Percentiles rank a stretch among this genome's conserved stretches.
Conservation (phyloP, 2,888 invertebrate species). For the Elysia crispata region DNA sequence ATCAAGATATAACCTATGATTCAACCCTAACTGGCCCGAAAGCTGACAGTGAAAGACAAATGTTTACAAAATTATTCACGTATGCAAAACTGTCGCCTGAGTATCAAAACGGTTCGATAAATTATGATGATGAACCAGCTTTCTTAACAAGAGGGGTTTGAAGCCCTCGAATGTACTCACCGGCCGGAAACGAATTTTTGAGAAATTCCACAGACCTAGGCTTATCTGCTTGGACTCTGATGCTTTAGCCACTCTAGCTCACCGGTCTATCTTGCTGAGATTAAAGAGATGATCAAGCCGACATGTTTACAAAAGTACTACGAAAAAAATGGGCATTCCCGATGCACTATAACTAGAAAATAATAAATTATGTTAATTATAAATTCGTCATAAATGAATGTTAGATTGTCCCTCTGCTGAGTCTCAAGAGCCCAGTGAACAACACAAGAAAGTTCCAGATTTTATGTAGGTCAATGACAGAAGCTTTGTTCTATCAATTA, state of each 20-base stretch:
- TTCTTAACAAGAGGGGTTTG: neutral
- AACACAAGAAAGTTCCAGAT: slow-evolving; percentile 30
- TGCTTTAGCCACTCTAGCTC: too few relatives aligned
- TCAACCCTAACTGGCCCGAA: too few relatives aligned
- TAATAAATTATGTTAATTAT: slow-evolving; percentile 72
- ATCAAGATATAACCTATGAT: too few relatives aligned
- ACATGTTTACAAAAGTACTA: too few relatives aligned
- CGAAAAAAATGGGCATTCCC: slow-evolving; percentile 13
- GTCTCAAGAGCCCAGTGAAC: neutral
- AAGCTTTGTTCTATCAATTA: too few relatives aligned
- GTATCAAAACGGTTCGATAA: slow-evolving; percentile 17
- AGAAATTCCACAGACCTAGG: slow-evolving; percentile 47
- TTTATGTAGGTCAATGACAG: neutral
- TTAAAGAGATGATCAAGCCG: too few relatives aligned
- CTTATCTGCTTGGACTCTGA: too few relatives aligned
- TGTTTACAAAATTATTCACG: too few relatives aligned
- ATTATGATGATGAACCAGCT: slow-evolving; percentile 47
- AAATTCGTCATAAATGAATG: slow-evolving; percentile 63
- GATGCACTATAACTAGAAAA: slow-evolving; percentile 36
- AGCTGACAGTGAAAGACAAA: too few relatives aligned
- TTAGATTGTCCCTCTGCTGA: slow-evolving; percentile 57
- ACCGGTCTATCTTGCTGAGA: too few relatives aligned
- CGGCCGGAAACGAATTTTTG: slow-evolving; percentile 45
- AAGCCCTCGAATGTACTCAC: slow-evolving; percentile 9
- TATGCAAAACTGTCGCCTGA: too few relatives aligned